These are phyloP conservation scores for Helicorthomorpha holstii DNA, from an alignment of 1,140 invertebrate genomes.

Conservation along the genomic window DNA sequence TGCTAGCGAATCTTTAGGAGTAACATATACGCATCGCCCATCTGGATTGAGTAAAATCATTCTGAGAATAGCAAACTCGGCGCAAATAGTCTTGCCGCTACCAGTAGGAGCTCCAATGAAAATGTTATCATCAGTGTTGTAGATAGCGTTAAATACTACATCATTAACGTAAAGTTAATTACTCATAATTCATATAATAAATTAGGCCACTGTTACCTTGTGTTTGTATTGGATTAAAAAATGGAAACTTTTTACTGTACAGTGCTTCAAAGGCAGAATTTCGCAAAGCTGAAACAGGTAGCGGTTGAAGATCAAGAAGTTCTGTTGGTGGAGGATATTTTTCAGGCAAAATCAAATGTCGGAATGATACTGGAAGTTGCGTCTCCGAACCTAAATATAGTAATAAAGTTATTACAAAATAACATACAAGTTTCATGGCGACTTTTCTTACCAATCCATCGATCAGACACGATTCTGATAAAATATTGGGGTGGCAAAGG, in stretches of 20 bases:
- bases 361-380: constrained; percentile 90
- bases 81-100: constrained; percentile 90
- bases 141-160: constrained; percentile 90
- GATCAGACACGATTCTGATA: constrained; percentile 47
- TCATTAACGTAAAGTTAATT: not conserved
- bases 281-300: constrained; percentile 55
- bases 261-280: constrained; percentile 72
- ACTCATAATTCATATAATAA: not conserved
- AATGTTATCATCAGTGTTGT: constrained; percentile 97
- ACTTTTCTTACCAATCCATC: constrained; percentile 30
- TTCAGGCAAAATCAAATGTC: constrained; percentile 92
- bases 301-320: constrained; percentile 88
- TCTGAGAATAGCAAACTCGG: constrained; percentile 88
- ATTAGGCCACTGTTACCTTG: constrained; percentile 35
- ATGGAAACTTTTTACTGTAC: constrained; percentile 69
- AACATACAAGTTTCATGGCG: not conserved
- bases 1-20: constrained; percentile 78
- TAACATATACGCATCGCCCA: constrained; percentile 72
- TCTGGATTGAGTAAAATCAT: constrained; percentile 51
- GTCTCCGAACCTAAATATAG: constrained; percentile 73
- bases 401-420: not conserved
- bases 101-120: constrained; percentile 96
- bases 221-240: constrained; percentile 98
- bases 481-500: constrained; percentile 97
- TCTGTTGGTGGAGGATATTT: constrained; percentile 97